These are phyloP conservation scores for Drosophila nigromelanica DNA, from an alignment of 1,140 invertebrate species.

Conservation along the genomic window DNA sequence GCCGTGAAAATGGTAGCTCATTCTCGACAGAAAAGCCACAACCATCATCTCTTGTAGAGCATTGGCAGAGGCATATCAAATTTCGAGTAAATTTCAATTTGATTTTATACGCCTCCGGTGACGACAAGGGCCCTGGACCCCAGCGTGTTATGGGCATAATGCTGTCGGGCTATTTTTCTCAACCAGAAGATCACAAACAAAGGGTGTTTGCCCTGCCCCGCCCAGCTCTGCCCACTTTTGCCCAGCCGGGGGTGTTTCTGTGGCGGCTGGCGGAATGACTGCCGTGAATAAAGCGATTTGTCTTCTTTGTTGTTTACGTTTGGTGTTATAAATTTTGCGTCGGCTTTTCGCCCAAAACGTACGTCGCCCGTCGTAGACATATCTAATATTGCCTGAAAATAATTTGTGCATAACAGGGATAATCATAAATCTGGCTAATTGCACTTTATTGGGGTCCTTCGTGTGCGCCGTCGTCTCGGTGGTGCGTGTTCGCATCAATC, in stretches of 20 bases:
- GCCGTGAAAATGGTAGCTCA: constrained; percentile 19
- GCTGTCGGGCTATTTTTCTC: constrained; percentile 45
- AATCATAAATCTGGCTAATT: constrained; percentile 84
- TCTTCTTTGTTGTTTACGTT: constrained; percentile 80
- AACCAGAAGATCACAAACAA: constrained; percentile 40
- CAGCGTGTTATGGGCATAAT: constrained; percentile 24
- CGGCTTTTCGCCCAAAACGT: constrained; percentile 39
- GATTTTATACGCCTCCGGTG: constrained; percentile 68
- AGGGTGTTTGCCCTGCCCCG: constrained; percentile 36
- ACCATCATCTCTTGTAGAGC: constrained; percentile 31
- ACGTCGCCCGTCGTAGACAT: constrained; percentile 49
- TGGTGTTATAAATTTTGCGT: constrained; percentile 79
- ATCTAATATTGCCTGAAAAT: constrained; percentile 80
- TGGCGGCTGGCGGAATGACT: constrained; percentile 46
- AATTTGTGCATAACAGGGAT: constrained; percentile 83
- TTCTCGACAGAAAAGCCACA: constrained; percentile 18
- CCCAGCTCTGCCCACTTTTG: not conserved
- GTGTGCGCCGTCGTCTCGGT: constrained; percentile 12
- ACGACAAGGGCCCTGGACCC: constrained; percentile 33
- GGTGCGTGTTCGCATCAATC: constrained; percentile 46
- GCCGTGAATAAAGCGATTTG: constrained; percentile 80
- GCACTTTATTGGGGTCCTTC: constrained; percentile 78
- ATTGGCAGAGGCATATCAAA: constrained; percentile 57
- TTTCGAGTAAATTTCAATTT: constrained; percentile 83
- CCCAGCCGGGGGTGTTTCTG: constrained; percentile 63